These are phyloP conservation scores for Amphibalanus amphitrite DNA, from an alignment of 1,140 invertebrate species.

Conservation along the genomic window DNA sequence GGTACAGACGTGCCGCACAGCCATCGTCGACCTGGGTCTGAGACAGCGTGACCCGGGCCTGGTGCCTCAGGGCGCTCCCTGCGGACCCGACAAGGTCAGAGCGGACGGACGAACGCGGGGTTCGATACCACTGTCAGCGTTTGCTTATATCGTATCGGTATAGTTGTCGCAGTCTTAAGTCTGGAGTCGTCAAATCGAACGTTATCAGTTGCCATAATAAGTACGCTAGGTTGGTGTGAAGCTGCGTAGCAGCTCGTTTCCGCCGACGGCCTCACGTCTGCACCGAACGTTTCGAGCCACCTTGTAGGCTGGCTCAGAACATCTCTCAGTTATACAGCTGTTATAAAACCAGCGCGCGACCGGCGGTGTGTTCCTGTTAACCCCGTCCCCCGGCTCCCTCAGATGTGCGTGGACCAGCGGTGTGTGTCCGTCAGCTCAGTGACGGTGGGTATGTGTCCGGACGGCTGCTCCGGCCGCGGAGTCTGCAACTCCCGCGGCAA, in stretches of 20 bases:
- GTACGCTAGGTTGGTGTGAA: not conserved
- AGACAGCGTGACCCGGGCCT: constrained; percentile 85
- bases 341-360: not conserved
- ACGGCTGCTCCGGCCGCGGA: constrained; percentile 70
- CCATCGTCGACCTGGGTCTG: constrained; percentile 73
- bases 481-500: constrained; percentile 79
- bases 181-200: no score
- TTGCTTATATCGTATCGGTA: no score
- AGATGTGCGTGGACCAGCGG: constrained; percentile 73
- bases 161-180: no score
- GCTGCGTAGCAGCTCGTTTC: not conserved
- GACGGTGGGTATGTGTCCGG: constrained; percentile 41
- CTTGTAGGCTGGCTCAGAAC: no score
- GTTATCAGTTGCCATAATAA: not conserved
- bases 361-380: not conserved
- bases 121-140: no score
- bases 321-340: not conserved
- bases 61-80: constrained; percentile 85
- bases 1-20: constrained; percentile 69
- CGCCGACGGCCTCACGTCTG: not conserved
- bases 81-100: constrained; percentile 65
- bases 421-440: constrained; percentile 55
- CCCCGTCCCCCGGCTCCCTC: not conserved
- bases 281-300: not conserved
- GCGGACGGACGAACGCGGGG: no score